Base-by-base conservation (phyloP, 2,888 invertebrate species). In the Pristionchus exspectatus region DNA sequence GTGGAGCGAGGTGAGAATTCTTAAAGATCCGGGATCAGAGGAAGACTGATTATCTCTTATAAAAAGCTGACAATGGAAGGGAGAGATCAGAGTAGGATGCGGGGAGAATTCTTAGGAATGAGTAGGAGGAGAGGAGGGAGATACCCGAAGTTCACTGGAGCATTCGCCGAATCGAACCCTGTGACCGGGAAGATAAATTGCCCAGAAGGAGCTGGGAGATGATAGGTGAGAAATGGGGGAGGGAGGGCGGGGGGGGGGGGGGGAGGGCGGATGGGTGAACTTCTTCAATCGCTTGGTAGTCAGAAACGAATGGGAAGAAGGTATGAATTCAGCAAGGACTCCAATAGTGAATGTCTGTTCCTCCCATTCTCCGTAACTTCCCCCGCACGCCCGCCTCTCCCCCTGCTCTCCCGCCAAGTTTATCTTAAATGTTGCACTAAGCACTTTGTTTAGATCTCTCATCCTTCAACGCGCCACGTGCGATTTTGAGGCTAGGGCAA, bases 351-450 rank as follows among this genome's bases (percentile, higher is more conserved):
- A 77, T 44, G 74, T 16, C 74, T 24, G 74, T 77, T 77, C 74
- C 21, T 5, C 38, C n/a, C 63, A 7, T n/a, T 21, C 14, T 24
- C 74, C n/a, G n/a, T 12, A 3, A 50, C 44, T 21, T 77, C 74
- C 81, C 38, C 50, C 27, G 10, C 50, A 27, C n/a, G 1, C 21
- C 44, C 0, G 24, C n/a, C 63, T 5, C 24, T 38, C 74, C 74
- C 81, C 21, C 50, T 18, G 10, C 50, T 81, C n/a, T 14, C 27
- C 16, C 2, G 5, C 77, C n/a, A 21, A 81, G 81, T 81, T 81
- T 81, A 81, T 81, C 50, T 44, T 33, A 81, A 81, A 81, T 81
- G 81, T 81, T 81, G 81, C 81, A 81, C 81, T 81, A 81, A 50
- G 81, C 50, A 54, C 81, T 81, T 4, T 81, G 81, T 81, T 81